A percentile compares a stretch with the other conserved stretches of the same genome.
phyloP scores from a whole-genome alignment of 2,797 vertebrate genomes.

The Lacerta viridis region DNA sequence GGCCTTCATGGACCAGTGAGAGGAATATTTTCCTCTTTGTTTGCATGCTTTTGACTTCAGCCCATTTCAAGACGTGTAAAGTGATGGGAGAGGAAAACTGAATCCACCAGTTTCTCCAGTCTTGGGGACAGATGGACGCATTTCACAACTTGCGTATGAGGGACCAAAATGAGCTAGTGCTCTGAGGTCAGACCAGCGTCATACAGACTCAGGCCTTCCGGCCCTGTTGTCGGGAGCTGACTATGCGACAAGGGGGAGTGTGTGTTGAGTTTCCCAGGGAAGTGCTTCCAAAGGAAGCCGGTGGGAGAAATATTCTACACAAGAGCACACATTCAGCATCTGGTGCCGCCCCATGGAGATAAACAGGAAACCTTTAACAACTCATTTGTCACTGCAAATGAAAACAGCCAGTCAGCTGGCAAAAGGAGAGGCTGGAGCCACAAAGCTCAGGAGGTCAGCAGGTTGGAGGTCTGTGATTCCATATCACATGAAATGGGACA shows the following conservation, averaged over 20 bases:
- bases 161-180: neutral
- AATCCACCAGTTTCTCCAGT: neutral
- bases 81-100: neutral
- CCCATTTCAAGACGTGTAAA: neutral
- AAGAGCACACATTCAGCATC: conserved; percentile 25
- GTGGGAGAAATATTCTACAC: neutral
- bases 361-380: conserved; percentile 60
- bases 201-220: neutral
- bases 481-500: neutral
- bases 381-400: conserved; percentile 31
- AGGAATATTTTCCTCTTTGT: neutral
- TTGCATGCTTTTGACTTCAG: neutral
- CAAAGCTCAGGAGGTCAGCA: neutral
- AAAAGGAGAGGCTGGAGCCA: neutral
- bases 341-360: conserved; percentile 19
- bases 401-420: conserved; percentile 17
- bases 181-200: neutral
- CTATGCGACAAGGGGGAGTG: neutral
- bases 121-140: neutral
- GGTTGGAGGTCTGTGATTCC: neutral
- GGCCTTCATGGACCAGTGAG: neutral
- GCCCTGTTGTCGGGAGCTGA: neutral
- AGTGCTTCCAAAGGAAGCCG: conserved; percentile 25
- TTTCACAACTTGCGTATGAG: neutral
- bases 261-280: conserved; percentile 35